A percentile compares a stretch with the other conserved stretches of the same genome.
These are phyloP conservation scores for Agonopterix arenella DNA, from an alignment of 2,888 invertebrate species.

Conservation along the genomic window DNA sequence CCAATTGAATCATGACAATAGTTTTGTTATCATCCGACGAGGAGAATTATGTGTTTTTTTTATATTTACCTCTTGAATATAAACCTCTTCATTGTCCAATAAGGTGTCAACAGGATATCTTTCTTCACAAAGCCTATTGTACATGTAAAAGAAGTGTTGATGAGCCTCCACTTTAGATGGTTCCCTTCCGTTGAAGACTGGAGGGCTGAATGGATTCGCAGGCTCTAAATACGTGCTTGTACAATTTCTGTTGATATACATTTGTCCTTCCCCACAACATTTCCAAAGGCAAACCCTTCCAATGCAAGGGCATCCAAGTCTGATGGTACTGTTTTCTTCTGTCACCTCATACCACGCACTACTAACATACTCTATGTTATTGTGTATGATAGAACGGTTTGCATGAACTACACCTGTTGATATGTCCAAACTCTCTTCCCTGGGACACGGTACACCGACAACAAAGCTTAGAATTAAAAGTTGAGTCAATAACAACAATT, in stretches of 20 bases:
- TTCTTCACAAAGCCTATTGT: conserved; percentile 33
- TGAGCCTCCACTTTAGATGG: conserved; percentile 28
- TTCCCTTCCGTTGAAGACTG: conserved; percentile 41
- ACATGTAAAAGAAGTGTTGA: conserved; percentile 51
- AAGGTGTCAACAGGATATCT: conserved; percentile 47
- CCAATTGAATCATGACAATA: no score
- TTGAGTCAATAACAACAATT: conserved; percentile 20
- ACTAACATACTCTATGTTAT: conserved; percentile 41
- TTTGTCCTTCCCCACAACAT: conserved; percentile 42
- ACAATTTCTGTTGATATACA: conserved; percentile 35
- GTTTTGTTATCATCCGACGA: not conserved
- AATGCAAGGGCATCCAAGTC: conserved; percentile 57
- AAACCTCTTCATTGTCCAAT: conserved; percentile 31
- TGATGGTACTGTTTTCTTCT: conserved; percentile 24
- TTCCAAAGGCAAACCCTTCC: conserved; percentile 52
- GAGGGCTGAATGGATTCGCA: conserved; percentile 50
- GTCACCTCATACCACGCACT: conserved; percentile 45
- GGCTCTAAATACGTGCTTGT: conserved; percentile 24
- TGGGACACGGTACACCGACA: conserved; percentile 37
- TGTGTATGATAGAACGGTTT: conserved; percentile 44
- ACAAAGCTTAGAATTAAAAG: conserved; percentile 21
- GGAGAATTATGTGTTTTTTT: no score
- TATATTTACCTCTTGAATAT: conserved; percentile 53
- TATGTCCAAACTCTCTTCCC: conserved; percentile 50
- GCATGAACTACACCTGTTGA: conserved; percentile 32